Conservation (phyloP, 2,113 vertebrate genomes). For the Miniopterus natalensis region DNA sequence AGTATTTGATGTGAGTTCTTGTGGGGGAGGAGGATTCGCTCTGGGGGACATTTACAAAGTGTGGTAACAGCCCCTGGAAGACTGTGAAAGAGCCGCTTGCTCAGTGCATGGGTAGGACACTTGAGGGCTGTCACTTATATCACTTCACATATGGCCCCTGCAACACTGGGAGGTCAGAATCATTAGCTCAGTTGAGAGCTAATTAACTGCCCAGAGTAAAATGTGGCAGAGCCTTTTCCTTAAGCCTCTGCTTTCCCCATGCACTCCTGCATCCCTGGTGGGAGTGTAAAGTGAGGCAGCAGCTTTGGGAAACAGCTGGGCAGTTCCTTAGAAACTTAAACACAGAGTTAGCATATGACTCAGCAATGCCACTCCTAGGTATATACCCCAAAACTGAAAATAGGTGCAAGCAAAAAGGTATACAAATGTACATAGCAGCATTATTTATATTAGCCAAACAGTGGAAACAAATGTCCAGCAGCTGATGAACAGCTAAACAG, state of each 20-base stretch:
- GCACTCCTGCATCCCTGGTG: not conserved
- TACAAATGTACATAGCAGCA: not conserved
- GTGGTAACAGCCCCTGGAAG: constrained; percentile 16
- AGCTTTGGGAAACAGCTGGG: not conserved
- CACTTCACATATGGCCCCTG: not conserved
- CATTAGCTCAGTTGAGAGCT: not conserved
- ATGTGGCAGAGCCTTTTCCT: not conserved
- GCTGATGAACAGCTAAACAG: not conserved
- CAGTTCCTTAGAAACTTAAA: not conserved
- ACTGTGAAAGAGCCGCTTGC: constrained; percentile 45
- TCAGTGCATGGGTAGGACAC: not conserved
- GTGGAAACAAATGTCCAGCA: not conserved
- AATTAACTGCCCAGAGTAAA: not conserved
- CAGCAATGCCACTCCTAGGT: not conserved
- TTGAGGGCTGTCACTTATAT: not conserved
- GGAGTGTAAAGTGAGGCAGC: not conserved
- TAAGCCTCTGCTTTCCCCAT: not conserved
- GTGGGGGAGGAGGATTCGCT: constrained; percentile 56
- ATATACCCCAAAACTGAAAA: not conserved
- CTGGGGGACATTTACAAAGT: not conserved
- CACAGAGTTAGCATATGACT: not conserved
- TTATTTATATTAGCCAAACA: not conserved
- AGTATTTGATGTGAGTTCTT: constrained; percentile 4
- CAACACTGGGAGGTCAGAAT: not conserved
- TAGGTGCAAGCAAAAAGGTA: not conserved